Evolutionary conservation across 2,797 vertebrate species (phyloP), one percentile per base, ranked within the genome.

Genomic region (Takifugu ocellatus): DNA sequence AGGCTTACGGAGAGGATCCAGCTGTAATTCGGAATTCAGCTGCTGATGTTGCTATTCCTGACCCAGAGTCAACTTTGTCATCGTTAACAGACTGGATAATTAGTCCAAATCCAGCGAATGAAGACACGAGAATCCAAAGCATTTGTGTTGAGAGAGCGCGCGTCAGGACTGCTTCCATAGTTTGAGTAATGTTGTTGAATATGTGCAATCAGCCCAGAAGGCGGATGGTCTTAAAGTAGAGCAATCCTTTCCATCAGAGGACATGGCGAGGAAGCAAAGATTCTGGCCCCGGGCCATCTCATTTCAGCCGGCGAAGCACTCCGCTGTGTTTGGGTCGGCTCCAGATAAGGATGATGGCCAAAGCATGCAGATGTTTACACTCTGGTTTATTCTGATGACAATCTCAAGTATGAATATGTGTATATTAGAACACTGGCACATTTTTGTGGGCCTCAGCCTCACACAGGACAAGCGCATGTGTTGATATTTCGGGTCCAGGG

Each of bases 201-300:
- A 66, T 70, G 65, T 33, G 67, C 54, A 52, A 67, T 61, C 56
- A 56, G 44, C 42, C 72, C 73, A 57, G 70, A 60, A 59, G 55
- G 59, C 70, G 56, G 63, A 39, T 60, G 27, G 51, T 10, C 45
- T 53, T 45, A 61, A 82, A 82, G 77, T 66, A 66, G 71, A 79
- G 52, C 78, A 81, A 85, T 85, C 78, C 68, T 55, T 44, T 72
- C 61, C 25, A 66, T 70, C 56, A 62, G 60, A 72, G 74, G 82
- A 70, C 54, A 74, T 29, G 25, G 63, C 69, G 64, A 68, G 52
- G 50, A 51, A 67, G 59, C 63, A 74, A 62, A 66, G 62, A 59
- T 63, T 27, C 69, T 81, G 85, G 84, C 83, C 14, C 10, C 39
- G 36, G 54, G 68, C 82, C 82, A 84, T 83, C 61, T 87, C 70